A percentile compares a stretch with the other conserved stretches of the same genome.
phyloP scores from a whole-genome alignment of 2,797 vertebrate species.

The Sebastes trivittatus region DNA sequence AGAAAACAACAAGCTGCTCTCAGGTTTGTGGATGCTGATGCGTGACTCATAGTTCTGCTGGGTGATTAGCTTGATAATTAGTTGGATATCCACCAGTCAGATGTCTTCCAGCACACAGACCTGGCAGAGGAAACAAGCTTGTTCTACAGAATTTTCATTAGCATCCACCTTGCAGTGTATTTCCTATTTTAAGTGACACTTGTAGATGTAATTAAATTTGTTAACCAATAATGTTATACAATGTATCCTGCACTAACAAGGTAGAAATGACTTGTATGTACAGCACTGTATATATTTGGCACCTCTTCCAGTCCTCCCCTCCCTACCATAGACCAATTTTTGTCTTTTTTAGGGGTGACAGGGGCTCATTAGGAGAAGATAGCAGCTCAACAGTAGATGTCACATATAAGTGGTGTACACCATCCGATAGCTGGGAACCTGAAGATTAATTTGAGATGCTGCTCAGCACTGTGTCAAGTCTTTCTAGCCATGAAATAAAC shows the following conservation, averaged over 20 bases:
- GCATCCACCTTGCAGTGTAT: background rate
- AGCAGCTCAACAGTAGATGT: no score
- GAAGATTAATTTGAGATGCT: no score
- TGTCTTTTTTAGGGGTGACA: no score
- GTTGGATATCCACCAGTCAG: slow-evolving; percentile 39
- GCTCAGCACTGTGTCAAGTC: no score
- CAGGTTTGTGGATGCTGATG: slow-evolving; percentile 13
- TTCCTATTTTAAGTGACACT: background rate
- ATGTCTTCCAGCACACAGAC: slow-evolving; percentile 17
- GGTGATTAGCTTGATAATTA: slow-evolving; percentile 50
- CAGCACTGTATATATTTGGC: background rate
- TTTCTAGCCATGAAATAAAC: no score
- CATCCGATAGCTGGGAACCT: no score
- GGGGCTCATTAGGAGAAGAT: no score
- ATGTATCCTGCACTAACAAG: background rate
- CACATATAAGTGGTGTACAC: no score
- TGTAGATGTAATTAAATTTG: slow-evolving; percentile 15
- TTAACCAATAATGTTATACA: background rate
- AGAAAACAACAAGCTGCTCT: background rate
- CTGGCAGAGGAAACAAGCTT: slow-evolving; percentile 30
- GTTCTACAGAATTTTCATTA: slow-evolving; percentile 25
- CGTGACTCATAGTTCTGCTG: slow-evolving; percentile 18
- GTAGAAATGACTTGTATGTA: background rate
- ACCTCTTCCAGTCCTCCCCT: no score
- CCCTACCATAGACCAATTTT: no score